Base-by-base conservation (phyloP, 2,797 vertebrate species). In the Crypturellus tataupa region DNA sequence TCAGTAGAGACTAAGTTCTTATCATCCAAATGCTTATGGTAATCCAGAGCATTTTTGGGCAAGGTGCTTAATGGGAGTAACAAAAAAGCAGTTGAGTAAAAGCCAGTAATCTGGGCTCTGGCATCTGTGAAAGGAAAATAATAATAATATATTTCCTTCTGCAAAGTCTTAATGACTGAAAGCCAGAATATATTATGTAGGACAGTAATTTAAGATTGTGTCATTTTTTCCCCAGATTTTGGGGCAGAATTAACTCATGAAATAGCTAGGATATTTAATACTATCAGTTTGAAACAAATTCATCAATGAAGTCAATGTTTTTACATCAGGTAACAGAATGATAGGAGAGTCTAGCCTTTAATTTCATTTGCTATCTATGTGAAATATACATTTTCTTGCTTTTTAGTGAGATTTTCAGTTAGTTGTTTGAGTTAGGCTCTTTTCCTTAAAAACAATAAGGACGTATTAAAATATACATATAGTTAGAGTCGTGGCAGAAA, bases 221-320 rank as follows among this genome's bases (percentile, higher is more conserved):
- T 88, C 80, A 85, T 93, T 82, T 94, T 88, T 94, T 86, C 80
- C 88, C 37, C 80, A 90, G 60, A 77, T 80, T 84, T 84, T 77
- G 23, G 35, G 59, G 27, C 7, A 91, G 67, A 94, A 91, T 82
- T 93, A 82, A 95, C 63, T 88, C 67, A 76, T 56, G 67, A 91
- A 90, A 88, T 15, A 76, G 10, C 46, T 76, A 58, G 63, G 80
- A 93, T 86, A 84, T 8, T 47, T 72, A 63, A 55, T 12, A 69
- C 29, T 59, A 39, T 59, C n/a, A 24, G 40, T 40, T 65, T 60
- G 27, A 77, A 90, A 24, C 3, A 79, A 65, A 87, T 67, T 81
- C 68, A 64, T 29, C 19, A 2, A 1, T 37, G 44, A 77, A 73
- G 4, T 42, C 58, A 84, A 4, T 53, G 2, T 21, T 86, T 69